Base-by-base conservation (phyloP, 2,888 invertebrate species). In the Andrena minutula region DNA sequence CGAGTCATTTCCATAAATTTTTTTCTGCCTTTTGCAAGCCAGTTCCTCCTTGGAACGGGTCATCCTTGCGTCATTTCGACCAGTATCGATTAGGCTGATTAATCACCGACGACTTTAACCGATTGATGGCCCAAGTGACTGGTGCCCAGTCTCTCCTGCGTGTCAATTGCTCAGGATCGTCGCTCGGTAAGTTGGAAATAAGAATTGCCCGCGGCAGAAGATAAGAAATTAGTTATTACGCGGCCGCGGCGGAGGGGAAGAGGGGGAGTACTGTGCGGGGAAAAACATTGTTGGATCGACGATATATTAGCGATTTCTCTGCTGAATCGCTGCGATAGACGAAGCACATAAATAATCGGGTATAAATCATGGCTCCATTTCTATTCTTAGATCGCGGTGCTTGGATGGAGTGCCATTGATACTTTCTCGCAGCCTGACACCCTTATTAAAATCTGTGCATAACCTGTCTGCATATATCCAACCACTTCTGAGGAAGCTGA, bases 331-430 rank as follows among this genome's bases (percentile, higher is more conserved):
- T 49, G 68, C 60, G 76, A 78, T 76, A 70, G 32, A 8, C 63
- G 63, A 51, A 20, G 71, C 12, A 80, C 72, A 76, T 79, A 81
- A 85, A 83, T 83, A 87, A 87, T 85, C 72, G 70, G 12, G 53
- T 51, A 75, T 85, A 86, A 86, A 85, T 87, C 79, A 86, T 85
- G 69, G 56, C 20, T 60, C 77, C 64, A 65, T 63, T 68, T 77
- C 82, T 73, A 81, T 75, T 77, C 74, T 74, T 41, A 30, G 70
- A 77, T 28, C 68, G 58, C 56, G 23, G n/a, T 6, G 70, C 41
- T 26, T 26, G 30, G 16, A 30, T 56, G 51, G 3, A 53, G 32
- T 20, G 32, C 28, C 10, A 5, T 35, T 56, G 30, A 30, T 78
- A 56, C 63, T 51, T 53, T 69, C 69, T 49, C 23, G 30, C 8